Conservation (phyloP, 1,140 invertebrate genomes). For the Heliothis subflexa region DNA sequence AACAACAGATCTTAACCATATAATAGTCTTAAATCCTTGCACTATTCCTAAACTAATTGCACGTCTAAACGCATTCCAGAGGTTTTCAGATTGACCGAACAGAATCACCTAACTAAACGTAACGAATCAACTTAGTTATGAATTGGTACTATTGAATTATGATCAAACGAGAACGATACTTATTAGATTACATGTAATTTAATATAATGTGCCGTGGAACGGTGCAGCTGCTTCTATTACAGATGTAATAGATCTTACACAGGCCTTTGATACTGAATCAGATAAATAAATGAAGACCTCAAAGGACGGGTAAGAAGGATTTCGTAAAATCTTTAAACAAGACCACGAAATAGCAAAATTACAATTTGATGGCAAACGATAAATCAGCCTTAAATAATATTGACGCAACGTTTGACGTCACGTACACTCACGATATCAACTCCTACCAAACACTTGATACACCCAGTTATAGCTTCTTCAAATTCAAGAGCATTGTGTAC, state of each 20-base stretch:
- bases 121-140: constrained; percentile 25
- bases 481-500: constrained; percentile 2
- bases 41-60: not conserved
- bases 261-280: not conserved
- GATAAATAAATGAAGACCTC: not conserved
- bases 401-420: constrained; percentile 28
- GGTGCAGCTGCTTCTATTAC: not conserved
- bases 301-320: not conserved
- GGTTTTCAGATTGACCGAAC: constrained; percentile 11
- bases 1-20: too few species aligned
- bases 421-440: constrained; percentile 9
- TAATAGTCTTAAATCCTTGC: too few species aligned
- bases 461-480: constrained; percentile 8
- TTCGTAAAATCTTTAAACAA: too few species aligned
- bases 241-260: constrained; percentile 2
- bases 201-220: constrained; percentile 21
- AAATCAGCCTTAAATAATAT: constrained; percentile 22
- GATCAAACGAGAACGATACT: constrained; percentile 44
- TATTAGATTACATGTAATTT: constrained; percentile 43
- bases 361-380: constrained; percentile 10
- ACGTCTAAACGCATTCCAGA: constrained; percentile 14
- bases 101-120: constrained; percentile 33
- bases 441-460: constrained; percentile 20
- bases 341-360: not conserved
- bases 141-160: constrained; percentile 40